Evolutionary conservation across 2,113 vertebrate species (phyloP).

Genomic region (Istiophorus platypterus): DNA sequence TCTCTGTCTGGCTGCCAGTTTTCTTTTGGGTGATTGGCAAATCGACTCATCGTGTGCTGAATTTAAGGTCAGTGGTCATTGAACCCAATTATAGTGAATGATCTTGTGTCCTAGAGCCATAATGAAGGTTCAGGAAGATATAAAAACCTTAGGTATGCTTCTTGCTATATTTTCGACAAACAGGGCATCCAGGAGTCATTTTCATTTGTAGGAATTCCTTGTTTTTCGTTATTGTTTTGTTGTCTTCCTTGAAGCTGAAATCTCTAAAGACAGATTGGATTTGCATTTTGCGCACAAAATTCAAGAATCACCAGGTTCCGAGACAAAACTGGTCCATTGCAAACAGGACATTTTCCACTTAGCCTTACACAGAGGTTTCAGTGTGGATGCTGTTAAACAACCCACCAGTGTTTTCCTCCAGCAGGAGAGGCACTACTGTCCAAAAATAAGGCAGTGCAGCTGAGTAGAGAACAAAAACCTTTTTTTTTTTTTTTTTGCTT

Average conservation of each 20-base stretch:
- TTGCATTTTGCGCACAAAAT: slow-evolving; percentile 17
- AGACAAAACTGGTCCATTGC: background rate
- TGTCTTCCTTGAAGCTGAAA: background rate
- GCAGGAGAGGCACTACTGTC: background rate
- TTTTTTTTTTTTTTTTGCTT: background rate
- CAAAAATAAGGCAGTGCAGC: background rate
- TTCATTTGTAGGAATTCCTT: background rate
- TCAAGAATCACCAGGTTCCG: background rate
- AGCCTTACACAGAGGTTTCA: background rate
- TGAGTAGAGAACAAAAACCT: background rate
- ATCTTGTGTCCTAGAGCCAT: background rate
- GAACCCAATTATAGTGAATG: background rate
- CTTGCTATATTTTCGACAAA: background rate
- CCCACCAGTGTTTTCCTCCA: background rate
- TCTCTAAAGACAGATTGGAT: background rate
- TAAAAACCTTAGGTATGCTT: background rate
- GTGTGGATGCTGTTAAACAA: background rate
- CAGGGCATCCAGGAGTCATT: background rate
- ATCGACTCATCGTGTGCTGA: background rate
- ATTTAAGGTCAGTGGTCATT: slow-evolving; percentile 20
- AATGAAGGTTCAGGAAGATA: background rate
- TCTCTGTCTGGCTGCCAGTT: background rate
- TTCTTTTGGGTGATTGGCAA: slow-evolving; percentile 31
- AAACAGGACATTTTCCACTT: slow-evolving; percentile 11
- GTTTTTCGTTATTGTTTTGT: background rate